A percentile compares a stretch with the other conserved stretches of the same genome.
Evolutionary conservation across 2,888 invertebrate genomes (phyloP).

Genomic region (Volucella inanis): DNA sequence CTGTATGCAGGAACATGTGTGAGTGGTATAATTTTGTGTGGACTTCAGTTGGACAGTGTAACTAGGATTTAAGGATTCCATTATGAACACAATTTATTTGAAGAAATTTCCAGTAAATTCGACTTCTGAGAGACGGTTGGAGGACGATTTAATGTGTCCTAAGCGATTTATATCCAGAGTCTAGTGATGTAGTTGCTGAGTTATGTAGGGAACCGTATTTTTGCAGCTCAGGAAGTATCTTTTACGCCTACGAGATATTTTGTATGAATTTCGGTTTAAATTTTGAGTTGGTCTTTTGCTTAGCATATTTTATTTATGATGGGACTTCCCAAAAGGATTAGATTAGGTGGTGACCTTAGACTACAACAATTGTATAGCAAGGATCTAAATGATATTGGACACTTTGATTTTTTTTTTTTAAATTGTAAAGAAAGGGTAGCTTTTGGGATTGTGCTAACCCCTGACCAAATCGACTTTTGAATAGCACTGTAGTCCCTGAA

Average conservation of each 20-base stretch:
- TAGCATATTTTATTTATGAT: too few relatives aligned
- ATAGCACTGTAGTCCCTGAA: too few relatives aligned
- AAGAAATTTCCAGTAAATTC: constrained; percentile 25
- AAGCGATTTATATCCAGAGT: background rate
- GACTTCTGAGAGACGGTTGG: background rate
- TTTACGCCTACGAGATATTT: background rate
- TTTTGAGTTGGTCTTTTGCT: too few relatives aligned
- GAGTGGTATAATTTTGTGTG: constrained; percentile 21
- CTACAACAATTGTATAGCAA: too few relatives aligned
- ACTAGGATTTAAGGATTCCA: constrained; percentile 2
- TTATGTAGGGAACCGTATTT: background rate
- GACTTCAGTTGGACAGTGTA: background rate
- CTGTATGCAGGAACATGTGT: background rate
- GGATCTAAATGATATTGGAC: too few relatives aligned
- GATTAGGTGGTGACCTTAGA: too few relatives aligned
- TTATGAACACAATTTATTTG: constrained; percentile 26
- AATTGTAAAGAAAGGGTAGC: too few relatives aligned
- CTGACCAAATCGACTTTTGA: too few relatives aligned
- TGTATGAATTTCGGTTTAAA: background rate
- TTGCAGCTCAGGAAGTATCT: background rate
- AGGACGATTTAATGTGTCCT: background rate
- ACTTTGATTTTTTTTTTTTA: too few relatives aligned
- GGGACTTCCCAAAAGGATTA: too few relatives aligned
- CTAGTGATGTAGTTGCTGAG: constrained; percentile 1
- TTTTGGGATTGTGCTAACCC: too few relatives aligned